Conservation (phyloP, 2,797 vertebrate genomes). For the Trachops cirrhosus region DNA sequence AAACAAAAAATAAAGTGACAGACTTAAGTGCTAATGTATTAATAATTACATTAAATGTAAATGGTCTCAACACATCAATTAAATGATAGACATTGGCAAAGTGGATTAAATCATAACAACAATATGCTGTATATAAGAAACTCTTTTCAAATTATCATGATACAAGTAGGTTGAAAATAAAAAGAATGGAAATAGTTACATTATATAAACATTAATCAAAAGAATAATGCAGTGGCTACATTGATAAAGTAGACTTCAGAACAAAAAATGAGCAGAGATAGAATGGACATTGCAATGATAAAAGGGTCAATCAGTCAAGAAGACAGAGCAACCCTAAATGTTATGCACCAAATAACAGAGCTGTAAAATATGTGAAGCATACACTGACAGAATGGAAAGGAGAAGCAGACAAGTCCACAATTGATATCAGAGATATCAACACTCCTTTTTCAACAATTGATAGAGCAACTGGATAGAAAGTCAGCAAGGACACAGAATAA, state of each 20-base stretch:
- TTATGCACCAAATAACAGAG: not conserved
- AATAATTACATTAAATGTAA: not conserved
- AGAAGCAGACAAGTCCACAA: not conserved
- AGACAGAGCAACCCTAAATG: not conserved
- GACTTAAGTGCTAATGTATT: not conserved
- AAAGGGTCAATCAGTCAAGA: not conserved
- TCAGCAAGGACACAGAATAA: not conserved
- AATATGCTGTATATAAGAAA: not conserved
- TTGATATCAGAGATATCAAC: not conserved
- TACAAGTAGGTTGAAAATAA: not conserved
- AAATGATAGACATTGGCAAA: not conserved
- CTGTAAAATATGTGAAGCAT: not conserved
- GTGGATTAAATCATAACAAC: not conserved
- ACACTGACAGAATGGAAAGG: not conserved
- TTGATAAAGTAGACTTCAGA: not conserved
- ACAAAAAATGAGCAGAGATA: not conserved
- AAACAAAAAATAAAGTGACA: not conserved
- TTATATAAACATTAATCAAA: not conserved
- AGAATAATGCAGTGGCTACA: not conserved
- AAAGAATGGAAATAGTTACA: conserved; percentile 4
- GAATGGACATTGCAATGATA: not conserved
- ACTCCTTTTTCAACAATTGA: not conserved
- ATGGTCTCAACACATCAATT: not conserved
- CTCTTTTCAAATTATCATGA: conserved; percentile 4
- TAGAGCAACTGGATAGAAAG: not conserved